A percentile compares a stretch with the other conserved stretches of the same genome.
These are phyloP conservation scores for Mormyrus proboscirostris DNA, from an alignment of 2,797 vertebrate genomes.

Conservation along the genomic window DNA sequence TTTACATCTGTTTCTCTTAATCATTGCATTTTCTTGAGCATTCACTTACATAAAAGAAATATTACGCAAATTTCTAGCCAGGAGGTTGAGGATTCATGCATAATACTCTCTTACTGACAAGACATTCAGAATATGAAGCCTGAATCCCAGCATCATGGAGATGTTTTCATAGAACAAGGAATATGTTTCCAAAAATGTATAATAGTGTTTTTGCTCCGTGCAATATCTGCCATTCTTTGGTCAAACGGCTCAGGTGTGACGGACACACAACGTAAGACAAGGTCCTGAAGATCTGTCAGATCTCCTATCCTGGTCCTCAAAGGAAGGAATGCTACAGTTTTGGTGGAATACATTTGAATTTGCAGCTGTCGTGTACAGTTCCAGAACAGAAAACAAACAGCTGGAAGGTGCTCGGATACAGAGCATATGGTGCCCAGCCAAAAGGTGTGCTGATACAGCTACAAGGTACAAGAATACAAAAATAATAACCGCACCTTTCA, in stretches of 20 bases:
- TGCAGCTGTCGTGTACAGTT: background rate
- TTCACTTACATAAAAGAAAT: background rate
- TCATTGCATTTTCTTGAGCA: background rate
- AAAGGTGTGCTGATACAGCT: background rate
- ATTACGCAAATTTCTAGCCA: background rate
- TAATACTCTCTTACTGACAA: constrained; percentile 44
- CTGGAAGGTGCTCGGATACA: background rate
- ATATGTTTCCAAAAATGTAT: constrained; percentile 53
- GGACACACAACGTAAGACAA: constrained; percentile 10
- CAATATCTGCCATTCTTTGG: constrained; percentile 64
- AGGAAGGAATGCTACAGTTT: background rate
- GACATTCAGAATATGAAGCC: constrained; percentile 35
- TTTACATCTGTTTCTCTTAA: constrained; percentile 19
- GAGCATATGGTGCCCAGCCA: background rate
- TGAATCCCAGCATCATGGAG: constrained; percentile 34
- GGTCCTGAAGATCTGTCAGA: background rate
- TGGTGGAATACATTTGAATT: background rate
- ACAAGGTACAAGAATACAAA: background rate
- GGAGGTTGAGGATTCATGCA: constrained; percentile 33
- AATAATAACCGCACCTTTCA: background rate
- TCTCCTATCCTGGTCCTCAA: background rate
- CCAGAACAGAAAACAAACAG: background rate
- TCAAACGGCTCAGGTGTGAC: constrained; percentile 37
- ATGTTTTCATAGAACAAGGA: constrained; percentile 61
- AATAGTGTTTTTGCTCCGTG: constrained; percentile 50